Conservation (phyloP, 2,888 invertebrate species). For the Chymomyza fuscimana region DNA sequence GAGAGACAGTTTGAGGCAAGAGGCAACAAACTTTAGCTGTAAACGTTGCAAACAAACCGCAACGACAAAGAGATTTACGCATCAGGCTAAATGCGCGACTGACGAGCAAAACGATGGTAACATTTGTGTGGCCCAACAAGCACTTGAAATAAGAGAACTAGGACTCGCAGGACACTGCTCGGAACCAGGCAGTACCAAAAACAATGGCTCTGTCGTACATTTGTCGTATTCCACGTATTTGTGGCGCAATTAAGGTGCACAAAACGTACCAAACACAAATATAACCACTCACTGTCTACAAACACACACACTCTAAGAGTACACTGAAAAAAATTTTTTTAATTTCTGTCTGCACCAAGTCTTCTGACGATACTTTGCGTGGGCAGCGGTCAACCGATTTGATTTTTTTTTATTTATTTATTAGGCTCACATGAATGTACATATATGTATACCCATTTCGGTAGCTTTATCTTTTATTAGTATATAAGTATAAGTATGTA, state of each 20-base stretch:
- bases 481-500: too few species aligned
- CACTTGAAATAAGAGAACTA: neutral
- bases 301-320: neutral
- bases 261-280: slow-evolving; percentile 43
- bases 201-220: slow-evolving; percentile 1
- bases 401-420: too few species aligned
- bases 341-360: neutral
- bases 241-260: slow-evolving; percentile 61
- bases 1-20: neutral
- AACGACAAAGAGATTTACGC: slow-evolving; percentile 37
- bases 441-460: too few species aligned
- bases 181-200: neutral
- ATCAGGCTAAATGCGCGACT: slow-evolving; percentile 18
- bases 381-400: too few species aligned
- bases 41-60: slow-evolving; percentile 3
- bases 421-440: too few species aligned
- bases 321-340: neutral
- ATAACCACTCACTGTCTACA: slow-evolving; percentile 13
- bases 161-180: neutral
- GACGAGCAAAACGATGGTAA: slow-evolving; percentile 29
- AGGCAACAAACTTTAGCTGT: neutral
- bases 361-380: too few species aligned
- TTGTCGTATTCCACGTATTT: slow-evolving; percentile 46
- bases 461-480: too few species aligned
- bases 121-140: neutral